Base-by-base conservation (phyloP, 2,113 vertebrate species). In the Agapornis roseicollis region DNA sequence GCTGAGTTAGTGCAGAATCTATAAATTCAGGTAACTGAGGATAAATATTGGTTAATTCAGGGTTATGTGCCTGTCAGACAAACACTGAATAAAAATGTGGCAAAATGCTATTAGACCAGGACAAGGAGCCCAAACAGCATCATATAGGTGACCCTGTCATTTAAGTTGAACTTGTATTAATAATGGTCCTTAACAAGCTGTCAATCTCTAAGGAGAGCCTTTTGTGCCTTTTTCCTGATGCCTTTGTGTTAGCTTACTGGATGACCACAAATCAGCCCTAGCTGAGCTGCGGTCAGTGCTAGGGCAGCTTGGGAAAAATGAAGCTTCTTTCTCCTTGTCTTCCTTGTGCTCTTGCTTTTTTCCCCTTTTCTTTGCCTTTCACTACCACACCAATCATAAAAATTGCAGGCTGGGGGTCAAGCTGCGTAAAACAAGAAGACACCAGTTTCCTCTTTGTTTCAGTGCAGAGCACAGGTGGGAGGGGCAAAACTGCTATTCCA, bases 341-440 rank as follows among this genome's bases (percentile, higher is more conserved):
- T 86, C 44, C n/a, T 27, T 89, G 12, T 70, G 56, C 74, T 92
- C 58, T 92, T 96, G 80, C 61, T 92, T 96, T 97, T 96, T 88
- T 53, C 52, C 52, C 85, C 69, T 84, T 96, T 97, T 95, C 76
- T 96, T 91, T 96, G 93, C 94, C 92, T 97, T 96, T 94, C 77
- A 93, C 87, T 95, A 85, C 79, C 72, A 89, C 87, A 97, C 94
- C 98, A 97, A 98, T 97, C 83, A 97, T 92, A 98, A 97, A 98
- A 97, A 95, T 95, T 94, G 90, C 80, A 96, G 89, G 88, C 94
- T 96, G 96, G 88, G 91, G 97, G 94, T 98, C 97, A 97, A 97
- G 97, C 96, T 96, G 95, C 7, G 37, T 97, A 97, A 97, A 98
- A 98, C 77, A 96, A 97, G 93, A 81, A 94, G 95, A 96, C 96